Base-by-base conservation (phyloP, 1,140 invertebrate species). In the Drosophila melanica region DNA sequence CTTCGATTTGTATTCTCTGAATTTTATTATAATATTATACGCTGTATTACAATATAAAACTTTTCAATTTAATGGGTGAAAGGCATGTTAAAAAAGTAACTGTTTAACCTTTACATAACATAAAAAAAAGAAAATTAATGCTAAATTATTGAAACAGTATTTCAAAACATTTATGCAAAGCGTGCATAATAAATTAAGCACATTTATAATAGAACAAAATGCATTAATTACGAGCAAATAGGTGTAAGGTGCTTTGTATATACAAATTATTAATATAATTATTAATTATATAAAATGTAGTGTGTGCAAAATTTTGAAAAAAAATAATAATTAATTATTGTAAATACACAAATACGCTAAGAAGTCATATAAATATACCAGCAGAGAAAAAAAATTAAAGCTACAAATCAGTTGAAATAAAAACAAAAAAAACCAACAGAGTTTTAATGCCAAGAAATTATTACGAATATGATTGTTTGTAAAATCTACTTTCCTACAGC, bases 191-290 rank as follows among this genome's bases (percentile, higher is more conserved):
- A 65, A 65, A 72, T 14, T 59, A 58, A 76, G 10, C n/a, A 39
- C 64, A 72, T 72, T 51, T 51, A 55, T 64, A 69, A 74, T 79
- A 60, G 44, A 62, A 16, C 12, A 64, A 50, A 81, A 75, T 48
- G 55, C 47, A 57, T 41, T 54, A 27, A 41, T 57, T 48, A 27
- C 42, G 47, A 48, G 63, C 42, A 57, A 62, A 45, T 63, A 73
- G 16, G 35, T 59, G 37, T 70, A 75, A 58, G 50, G 50, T 5
- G 14, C 59, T 58, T 60, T 73, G 65, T 67, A 68, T 60, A 66
- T 67, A 47, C 9, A 16, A 48, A 66, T 60, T 67, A 73, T 53
- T 50, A 20, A n/a, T 9, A 47, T 57, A 41, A 58, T 65, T 44
- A 55, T 50, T 50, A 50, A 50, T 10, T 16, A 18, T 48, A 68